Evolutionary conservation across 2,113 vertebrate genomes (phyloP), one percentile per base, ranked within the genome.

Genomic region (Calidris pugnax): DNA sequence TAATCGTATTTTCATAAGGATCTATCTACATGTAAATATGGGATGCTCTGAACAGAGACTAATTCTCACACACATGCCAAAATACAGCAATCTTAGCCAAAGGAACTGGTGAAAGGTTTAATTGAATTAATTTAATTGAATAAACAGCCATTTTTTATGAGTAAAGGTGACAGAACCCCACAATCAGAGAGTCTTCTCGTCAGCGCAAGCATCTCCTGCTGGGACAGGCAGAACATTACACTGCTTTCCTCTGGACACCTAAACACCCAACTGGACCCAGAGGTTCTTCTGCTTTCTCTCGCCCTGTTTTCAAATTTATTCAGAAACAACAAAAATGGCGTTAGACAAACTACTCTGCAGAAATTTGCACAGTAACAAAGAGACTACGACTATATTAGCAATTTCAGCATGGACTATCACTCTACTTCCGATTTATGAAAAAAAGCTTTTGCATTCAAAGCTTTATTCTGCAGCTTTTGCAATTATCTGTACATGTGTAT

Each of bases 1-100:
- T 72, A 83, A 85, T 7, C 0, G 0, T 55, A 26, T 48, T 73
- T 69, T 33, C 9, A 0, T 33, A 56, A 48, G 13, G 14, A 69
- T 20, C 9, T 67, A 10, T 15, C 8, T 67, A 9, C 14, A 33
- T 2, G 14, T 22, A 76, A 76, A 64, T 20, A 62, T 2, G 7
- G 8, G 37, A 78, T 63, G 51, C 19, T 43, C 28, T 50, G 62
- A 90, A n/a, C 8, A 51, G 37, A 30, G 50, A 45, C 9, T 2
- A 1, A 43, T 56, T 85, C 60, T 56, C 59, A 60, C 8, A 22
- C 60, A 60, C 39, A 27, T 20, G 14, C 27, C 45, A 37, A 73
- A 89, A 56, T 5, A 24, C 51, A 72, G 20, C 14, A 55, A 16
- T 20, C 18, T 82, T 18, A 14, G 11, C 33, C 11, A 66, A 47